Conservation (phyloP, 1,140 invertebrate species). For the Wiebesia pumilae region DNA sequence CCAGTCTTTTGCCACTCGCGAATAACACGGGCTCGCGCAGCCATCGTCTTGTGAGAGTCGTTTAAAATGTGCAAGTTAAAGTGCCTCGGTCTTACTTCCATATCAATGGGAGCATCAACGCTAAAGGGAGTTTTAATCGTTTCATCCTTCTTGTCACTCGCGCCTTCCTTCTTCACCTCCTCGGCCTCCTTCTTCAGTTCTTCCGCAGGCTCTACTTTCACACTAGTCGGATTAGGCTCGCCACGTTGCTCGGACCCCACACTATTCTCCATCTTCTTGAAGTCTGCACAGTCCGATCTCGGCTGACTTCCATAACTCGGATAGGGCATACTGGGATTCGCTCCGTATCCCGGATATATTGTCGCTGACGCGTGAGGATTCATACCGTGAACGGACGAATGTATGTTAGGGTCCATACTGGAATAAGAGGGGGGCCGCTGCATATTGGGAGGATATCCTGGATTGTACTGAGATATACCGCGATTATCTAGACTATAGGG, state of each 20-base stretch:
- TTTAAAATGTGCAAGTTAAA: conserved; percentile 94
- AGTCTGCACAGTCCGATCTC: conserved; percentile 53
- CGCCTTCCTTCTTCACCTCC: conserved; percentile 73
- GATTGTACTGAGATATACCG: conserved; percentile 42
- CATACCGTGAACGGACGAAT: conserved; percentile 24
- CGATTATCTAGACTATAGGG: conserved; percentile 52
- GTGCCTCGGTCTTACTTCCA: conserved; percentile 79
- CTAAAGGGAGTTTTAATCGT: conserved; percentile 67
- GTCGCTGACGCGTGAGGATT: conserved; percentile 22
- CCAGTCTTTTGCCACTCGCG: conserved; percentile 90
- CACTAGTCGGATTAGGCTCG: conserved; percentile 44
- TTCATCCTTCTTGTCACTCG: conserved; percentile 74
- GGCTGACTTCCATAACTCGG: conserved; percentile 59
- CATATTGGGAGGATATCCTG: conserved; percentile 29
- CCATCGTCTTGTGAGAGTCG: conserved; percentile 94
- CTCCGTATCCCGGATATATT: conserved; percentile 52
- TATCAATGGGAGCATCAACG: conserved; percentile 67
- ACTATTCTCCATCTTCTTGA: conserved; percentile 56
- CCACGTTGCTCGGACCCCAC: conserved; percentile 30
- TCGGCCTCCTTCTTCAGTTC: conserved; percentile 69
- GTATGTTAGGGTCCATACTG: conserved; percentile 47
- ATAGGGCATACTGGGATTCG: conserved; percentile 22
- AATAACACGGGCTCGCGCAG: conserved; percentile 85
- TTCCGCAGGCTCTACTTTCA: conserved; percentile 62
- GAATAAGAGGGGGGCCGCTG: conserved; percentile 54